These are phyloP conservation scores for Desmophyllum pertusum DNA, from an alignment of 92 coral and sea anemone genomes.

Conservation along the genomic window DNA sequence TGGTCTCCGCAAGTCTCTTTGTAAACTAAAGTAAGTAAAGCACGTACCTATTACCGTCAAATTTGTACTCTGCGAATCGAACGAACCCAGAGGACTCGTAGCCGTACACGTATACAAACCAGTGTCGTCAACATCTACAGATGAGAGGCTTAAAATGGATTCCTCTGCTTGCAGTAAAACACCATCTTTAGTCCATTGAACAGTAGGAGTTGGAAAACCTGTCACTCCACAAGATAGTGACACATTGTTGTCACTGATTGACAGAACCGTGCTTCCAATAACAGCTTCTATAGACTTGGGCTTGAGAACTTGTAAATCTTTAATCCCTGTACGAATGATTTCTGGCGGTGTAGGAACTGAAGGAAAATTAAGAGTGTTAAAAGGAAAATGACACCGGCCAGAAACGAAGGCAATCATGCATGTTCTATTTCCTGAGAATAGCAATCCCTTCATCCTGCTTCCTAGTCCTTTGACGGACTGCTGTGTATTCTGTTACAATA, in stretches of 20 bases:
- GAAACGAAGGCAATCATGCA: too few species aligned
- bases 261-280: conserved; percentile 50
- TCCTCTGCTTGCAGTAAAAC: background rate
- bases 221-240: conserved; percentile 47
- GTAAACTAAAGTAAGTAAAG: too few species aligned
- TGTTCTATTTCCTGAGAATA: too few species aligned
- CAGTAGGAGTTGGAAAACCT: conserved; percentile 59
- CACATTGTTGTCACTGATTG: conserved; percentile 57
- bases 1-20: too few species aligned
- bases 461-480: too few species aligned
- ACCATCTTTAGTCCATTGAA: conserved; percentile 54
- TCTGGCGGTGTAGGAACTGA: conserved; percentile 41
- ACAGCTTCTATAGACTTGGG: conserved; percentile 42
- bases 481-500: too few species aligned
- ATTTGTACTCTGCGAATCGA: conserved; percentile 39
- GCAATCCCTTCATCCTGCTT: too few species aligned
- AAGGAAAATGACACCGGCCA: too few species aligned
- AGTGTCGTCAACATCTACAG: conserved; percentile 55
- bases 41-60: conserved; percentile 59
- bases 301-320: conserved; percentile 38
- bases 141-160: conserved; percentile 19
- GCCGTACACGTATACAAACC: conserved; percentile 78
- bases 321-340: conserved; percentile 22
- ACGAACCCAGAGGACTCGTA: conserved; percentile 43
- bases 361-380: background rate